Percentiles rank a stretch among this genome's conserved stretches.
Evolutionary conservation across 2,797 vertebrate genomes (phyloP).

Genomic region (Danio tinwini): DNA sequence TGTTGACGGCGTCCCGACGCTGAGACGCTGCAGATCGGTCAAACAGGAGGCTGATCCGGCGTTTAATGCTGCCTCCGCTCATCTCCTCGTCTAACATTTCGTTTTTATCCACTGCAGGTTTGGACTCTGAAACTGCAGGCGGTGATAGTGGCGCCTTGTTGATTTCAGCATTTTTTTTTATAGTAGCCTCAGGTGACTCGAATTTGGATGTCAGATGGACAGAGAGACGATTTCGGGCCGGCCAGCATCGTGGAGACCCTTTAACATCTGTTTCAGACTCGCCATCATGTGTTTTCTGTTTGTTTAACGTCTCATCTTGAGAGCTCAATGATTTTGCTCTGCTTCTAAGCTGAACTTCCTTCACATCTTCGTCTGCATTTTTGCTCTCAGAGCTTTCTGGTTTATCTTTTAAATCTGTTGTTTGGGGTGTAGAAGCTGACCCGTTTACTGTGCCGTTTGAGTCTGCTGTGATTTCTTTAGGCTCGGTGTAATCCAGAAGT

Average conservation of each 20-base stretch:
- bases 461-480: conserved; percentile 12
- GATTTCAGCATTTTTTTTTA: rapidly evolving
- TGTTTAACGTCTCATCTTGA: background rate
- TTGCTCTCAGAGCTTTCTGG: background rate
- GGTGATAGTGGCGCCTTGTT: conserved; percentile 27
- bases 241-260: conserved; percentile 55
- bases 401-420: conserved; percentile 15
- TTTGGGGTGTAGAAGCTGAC: conserved; percentile 36
- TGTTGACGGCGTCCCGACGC: conserved; percentile 57
- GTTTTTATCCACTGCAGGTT: conserved; percentile 49
- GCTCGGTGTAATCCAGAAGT: background rate
- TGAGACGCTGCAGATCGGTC: conserved; percentile 64
- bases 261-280: background rate
- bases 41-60: conserved; percentile 77
- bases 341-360: background rate
- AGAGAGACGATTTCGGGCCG: conserved; percentile 82
- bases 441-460: conserved; percentile 33
- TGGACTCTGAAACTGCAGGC: background rate
- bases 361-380: background rate
- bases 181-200: conserved; percentile 68
- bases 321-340: conserved; percentile 30
- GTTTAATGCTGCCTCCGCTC: conserved; percentile 70
- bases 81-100: conserved; percentile 61
- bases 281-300: background rate
- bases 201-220: conserved; percentile 85